Evolutionary conservation across 1,140 invertebrate genomes (phyloP), one percentile per base, ranked within the genome.

Genomic region (Ruditapes philippinarum): DNA sequence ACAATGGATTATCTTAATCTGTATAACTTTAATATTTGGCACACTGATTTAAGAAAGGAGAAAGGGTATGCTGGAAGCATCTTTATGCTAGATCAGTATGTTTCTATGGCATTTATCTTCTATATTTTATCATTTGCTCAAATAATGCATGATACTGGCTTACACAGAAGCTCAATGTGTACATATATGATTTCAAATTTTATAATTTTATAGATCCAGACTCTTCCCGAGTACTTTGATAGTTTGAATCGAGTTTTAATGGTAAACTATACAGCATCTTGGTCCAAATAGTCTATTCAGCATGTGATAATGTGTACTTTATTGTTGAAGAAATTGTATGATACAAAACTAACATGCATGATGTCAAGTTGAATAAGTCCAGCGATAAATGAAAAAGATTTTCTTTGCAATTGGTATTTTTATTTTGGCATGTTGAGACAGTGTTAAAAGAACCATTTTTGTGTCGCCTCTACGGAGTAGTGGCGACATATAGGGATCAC

Each of bases 161-260:
- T 70, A 38, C 9, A 38, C 11, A 38, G 33, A 11, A 70, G 65
- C 36, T 70, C 9, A 36, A 38, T 38, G 54, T 45, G 22, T 62
- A 62, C 57, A 62, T 38, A 14, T 36, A 36, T 70, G 31, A 9
- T 70, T 70, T 36, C 3, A 70, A 65, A 28, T 36, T 70, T 40
- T 38, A 70, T 70, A 17, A 36, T 70, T 70, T 84, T 84, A 1
- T 84, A 84, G 82, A 54, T 84, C 65, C 82, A 84, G 82, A 84
- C 82, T 36, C 5, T 54, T 33, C 82, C 82, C 19, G 40, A 73
- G 42, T 84, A 84, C 68, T 84, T 84, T 73, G 82, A 84, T 49
- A 84, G 82, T 51, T 49, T 84, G 36, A 49, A 84, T 28, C 65
- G 82, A 73, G 82, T 84, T 73, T 84, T 84, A 57, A 49, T 31